Base-by-base conservation (phyloP, 1,140 invertebrate species). In the Gryllus bimaculatus region DNA sequence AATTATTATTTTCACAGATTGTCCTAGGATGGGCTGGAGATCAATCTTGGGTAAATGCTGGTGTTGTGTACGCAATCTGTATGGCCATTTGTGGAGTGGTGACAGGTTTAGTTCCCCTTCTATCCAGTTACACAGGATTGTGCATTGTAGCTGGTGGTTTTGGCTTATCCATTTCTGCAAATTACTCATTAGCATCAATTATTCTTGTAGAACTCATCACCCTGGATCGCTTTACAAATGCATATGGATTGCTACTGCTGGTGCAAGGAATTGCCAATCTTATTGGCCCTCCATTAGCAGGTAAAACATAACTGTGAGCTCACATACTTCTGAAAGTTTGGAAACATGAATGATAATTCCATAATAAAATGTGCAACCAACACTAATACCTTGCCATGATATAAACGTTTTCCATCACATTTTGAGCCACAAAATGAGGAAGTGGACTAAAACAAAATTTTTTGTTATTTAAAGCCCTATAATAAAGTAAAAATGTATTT, bases 191-290 rank as follows among this genome's bases (percentile, higher is more conserved):
- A 7, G 94, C 94, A 12, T 93, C 93, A 81, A 94, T 95, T 81
- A 96, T 96, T 79, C 87, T 96, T 47, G 94, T 96, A 26, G 93
- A 96, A 83, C 86, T 95, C 81, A 94, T 95, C 79, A 92, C 93
- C 8, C 83, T 97, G 47, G 95, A 97, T 81, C 89, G 92, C 83
- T 96, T 98, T 83, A 95, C 95, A 0, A 95, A 94, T 83, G 95
- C 95, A 7, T 97, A 97, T 83, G 96, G 96, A 13, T 86, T 97
- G 79, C 85, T 97, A 54, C 86, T 96, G 78, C 87, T 97, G 7
- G 94, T 96, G 78, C 95, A 97, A 85, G 96, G 96, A 7, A 86
- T 96, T 66, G 95, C 94, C 1, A 95, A 96, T 84, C 88, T 97
- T 5, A 89, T 96, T 82, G 96, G 96, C 48, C 94, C 95, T 74